phyloP scores from a whole-genome alignment of 2,888 invertebrate species.

The Colostygia pectinataria region DNA sequence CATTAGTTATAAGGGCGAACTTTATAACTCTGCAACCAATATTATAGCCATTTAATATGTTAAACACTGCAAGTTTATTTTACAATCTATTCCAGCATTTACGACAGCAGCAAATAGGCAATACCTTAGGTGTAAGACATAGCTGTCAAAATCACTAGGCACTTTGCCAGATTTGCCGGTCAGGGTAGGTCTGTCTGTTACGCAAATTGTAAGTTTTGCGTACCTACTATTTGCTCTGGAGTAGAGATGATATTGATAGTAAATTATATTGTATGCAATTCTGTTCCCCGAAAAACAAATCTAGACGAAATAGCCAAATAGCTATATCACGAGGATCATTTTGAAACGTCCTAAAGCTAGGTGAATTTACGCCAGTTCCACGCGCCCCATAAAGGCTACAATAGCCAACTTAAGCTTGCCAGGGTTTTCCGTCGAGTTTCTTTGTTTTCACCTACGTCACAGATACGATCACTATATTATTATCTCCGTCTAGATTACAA shows the following conservation, averaged over 20 bases:
- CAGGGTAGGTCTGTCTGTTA: neutral
- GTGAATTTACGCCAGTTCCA: too few relatives aligned
- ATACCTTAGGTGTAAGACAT: conserved; percentile 33
- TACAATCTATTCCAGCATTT: conserved; percentile 18
- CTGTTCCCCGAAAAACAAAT: too few relatives aligned
- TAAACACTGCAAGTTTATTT: conserved; percentile 5
- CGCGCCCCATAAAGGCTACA: too few relatives aligned
- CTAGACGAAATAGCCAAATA: too few relatives aligned
- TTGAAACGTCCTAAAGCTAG: too few relatives aligned
- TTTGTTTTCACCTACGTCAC: conserved; percentile 11
- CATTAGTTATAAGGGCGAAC: conserved; percentile 5
- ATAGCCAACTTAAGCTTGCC: neutral
- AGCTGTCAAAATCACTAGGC: conserved; percentile 19
- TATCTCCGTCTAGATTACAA: conserved; percentile 21
- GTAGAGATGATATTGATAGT: too few relatives aligned
- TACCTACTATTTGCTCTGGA: too few relatives aligned
- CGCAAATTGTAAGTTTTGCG: neutral
- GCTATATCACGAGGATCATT: too few relatives aligned
- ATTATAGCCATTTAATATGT: conserved; percentile 9
- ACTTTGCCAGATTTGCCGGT: conserved; percentile 16
- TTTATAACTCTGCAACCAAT: conserved; percentile 1
- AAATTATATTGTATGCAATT: too few relatives aligned
- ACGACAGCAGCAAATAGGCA: conserved; percentile 30
- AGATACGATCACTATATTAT: conserved; percentile 9
- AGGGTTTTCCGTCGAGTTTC: conserved; percentile 3